These are phyloP conservation scores for Clivina fossor DNA, from an alignment of 2,888 invertebrate genomes.

Conservation along the genomic window DNA sequence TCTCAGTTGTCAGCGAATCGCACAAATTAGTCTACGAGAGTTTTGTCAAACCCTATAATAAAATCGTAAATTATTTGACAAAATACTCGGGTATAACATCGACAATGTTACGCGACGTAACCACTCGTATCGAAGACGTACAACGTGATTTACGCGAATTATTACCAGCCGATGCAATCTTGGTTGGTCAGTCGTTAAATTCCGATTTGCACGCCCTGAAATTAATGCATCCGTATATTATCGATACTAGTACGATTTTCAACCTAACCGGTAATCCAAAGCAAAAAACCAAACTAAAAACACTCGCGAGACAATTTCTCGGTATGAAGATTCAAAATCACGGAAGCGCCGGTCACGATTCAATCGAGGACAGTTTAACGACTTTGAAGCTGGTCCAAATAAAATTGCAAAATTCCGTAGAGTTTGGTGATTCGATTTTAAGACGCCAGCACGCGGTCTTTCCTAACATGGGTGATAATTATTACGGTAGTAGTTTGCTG, in stretches of 20 bases:
- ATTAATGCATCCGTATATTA: constrained; percentile 97
- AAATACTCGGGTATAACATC: constrained; percentile 66
- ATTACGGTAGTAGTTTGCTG: constrained; percentile 58
- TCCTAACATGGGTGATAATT: constrained; percentile 54
- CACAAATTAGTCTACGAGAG: constrained; percentile 79
- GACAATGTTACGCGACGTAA: constrained; percentile 70
- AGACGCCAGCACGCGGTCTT: constrained; percentile 48
- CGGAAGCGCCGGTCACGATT: constrained; percentile 65
- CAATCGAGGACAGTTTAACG: constrained; percentile 85
- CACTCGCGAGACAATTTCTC: constrained; percentile 77
- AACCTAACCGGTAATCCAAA: constrained; percentile 78
- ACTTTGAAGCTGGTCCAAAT: constrained; percentile 84
- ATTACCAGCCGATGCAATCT: constrained; percentile 87
- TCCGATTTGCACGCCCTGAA: constrained; percentile 86
- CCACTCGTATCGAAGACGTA: constrained; percentile 76
- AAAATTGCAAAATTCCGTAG: constrained; percentile 77
- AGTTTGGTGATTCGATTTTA: constrained; percentile 75
- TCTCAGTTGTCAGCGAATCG: constrained; percentile 86
- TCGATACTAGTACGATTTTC: constrained; percentile 89
- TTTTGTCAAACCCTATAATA: constrained; percentile 81
- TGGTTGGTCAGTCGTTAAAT: constrained; percentile 92
- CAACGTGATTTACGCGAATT: constrained; percentile 71
- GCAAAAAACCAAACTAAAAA: constrained; percentile 81
- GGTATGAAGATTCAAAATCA: constrained; percentile 75
- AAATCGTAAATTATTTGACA: constrained; percentile 85